Percentiles rank a stretch among this genome's conserved stretches.
Conservation (phyloP, 2,888 invertebrate genomes). For the Choreutis nemorana region DNA sequence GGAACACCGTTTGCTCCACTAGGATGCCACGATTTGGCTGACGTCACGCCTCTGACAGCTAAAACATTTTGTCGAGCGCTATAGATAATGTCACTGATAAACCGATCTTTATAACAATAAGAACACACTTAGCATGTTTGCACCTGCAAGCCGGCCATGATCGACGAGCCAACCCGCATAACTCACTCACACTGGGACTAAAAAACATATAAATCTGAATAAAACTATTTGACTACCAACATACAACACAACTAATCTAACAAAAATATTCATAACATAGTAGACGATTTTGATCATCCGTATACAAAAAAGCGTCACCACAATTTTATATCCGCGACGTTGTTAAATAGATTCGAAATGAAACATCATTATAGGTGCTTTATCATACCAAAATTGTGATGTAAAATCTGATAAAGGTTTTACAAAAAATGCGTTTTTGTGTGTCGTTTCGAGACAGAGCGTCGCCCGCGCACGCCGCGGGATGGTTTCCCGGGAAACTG, state of each 20-base stretch:
- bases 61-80: slow-evolving; percentile 63
- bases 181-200: too few relatives aligned
- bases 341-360: slow-evolving; percentile 51
- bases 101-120: slow-evolving; percentile 63
- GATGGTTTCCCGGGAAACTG: slow-evolving; percentile 56
- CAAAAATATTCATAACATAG: too few relatives aligned
- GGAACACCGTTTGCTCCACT: slow-evolving; percentile 1
- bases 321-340: slow-evolving; percentile 20
- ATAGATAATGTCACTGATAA: slow-evolving; percentile 65
- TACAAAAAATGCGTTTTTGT: slow-evolving; percentile 49
- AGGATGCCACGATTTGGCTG: slow-evolving; percentile 48
- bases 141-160: slow-evolving; percentile 51
- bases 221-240: too few relatives aligned
- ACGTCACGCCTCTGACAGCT: slow-evolving; percentile 64
- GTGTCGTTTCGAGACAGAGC: slow-evolving; percentile 50
- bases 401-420: slow-evolving; percentile 46
- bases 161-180: slow-evolving; percentile 41
- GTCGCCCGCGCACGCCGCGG: slow-evolving; percentile 59
- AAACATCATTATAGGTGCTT: slow-evolving; percentile 66
- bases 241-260: too few relatives aligned
- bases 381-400: slow-evolving; percentile 54
- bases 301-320: slow-evolving; percentile 17
- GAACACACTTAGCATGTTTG: slow-evolving; percentile 66
- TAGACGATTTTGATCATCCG: slow-evolving; percentile 27
- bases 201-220: too few relatives aligned